Evolutionary conservation across 2,797 vertebrate species (phyloP).

Genomic region (Cheirogaleus major): DNA sequence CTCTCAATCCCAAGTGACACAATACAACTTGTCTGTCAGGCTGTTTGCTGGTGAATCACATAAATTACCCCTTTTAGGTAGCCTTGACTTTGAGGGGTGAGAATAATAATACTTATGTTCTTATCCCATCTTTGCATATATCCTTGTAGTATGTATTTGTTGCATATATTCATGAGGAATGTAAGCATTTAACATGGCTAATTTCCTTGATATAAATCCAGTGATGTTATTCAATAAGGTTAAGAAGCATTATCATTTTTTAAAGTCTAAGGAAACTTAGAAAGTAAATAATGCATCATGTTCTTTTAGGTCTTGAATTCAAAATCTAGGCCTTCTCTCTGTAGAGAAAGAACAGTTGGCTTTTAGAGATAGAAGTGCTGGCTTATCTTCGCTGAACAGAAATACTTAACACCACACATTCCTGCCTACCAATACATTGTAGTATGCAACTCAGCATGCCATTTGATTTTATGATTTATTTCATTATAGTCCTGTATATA

Average conservation of each 20-base stretch:
- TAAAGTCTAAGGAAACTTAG: constrained; percentile 3
- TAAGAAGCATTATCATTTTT: constrained; percentile 16
- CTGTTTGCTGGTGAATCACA: neutral
- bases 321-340: neutral
- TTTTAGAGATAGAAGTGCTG: neutral
- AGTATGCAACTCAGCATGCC: neutral
- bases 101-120: neutral
- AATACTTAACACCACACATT: neutral
- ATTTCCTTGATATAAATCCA: neutral
- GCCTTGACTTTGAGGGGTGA: neutral
- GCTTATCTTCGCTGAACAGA: constrained; percentile 46
- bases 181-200: neutral
- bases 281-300: neutral
- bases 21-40: rapidly evolving
- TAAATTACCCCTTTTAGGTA: neutral
- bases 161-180: neutral
- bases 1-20: neutral
- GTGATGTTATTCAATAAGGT: neutral
- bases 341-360: neutral
- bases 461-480: constrained; percentile 30
- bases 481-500: neutral
- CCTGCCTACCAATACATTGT: neutral
- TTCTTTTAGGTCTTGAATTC: constrained; percentile 45
- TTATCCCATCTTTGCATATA: neutral
- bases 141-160: neutral